Evolutionary conservation across 2,888 invertebrate species (phyloP).

Genomic region (Leptothorax acervorum): DNA sequence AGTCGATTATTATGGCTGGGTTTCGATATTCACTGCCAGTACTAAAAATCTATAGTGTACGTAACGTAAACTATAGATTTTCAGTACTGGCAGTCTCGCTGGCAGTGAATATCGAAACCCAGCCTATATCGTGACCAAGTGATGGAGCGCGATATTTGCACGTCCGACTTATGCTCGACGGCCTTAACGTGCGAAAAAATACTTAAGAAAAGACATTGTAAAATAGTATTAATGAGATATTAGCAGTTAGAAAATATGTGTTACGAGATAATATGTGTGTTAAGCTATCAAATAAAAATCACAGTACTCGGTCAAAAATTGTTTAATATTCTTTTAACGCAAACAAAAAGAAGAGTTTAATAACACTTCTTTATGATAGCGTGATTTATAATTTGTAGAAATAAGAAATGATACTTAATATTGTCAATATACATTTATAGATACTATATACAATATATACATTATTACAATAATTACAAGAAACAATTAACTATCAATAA

Average conservation of each 20-base stretch:
- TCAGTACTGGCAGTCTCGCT: too few relatives aligned
- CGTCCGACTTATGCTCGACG: not conserved
- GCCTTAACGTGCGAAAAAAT: constrained; percentile 6
- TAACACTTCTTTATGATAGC: not conserved
- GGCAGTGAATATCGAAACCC: too few relatives aligned
- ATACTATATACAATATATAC: not conserved
- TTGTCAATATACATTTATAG: not conserved
- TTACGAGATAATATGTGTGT: not conserved
- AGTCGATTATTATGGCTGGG: not conserved
- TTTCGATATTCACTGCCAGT: too few relatives aligned
- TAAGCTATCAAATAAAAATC: constrained; percentile 4
- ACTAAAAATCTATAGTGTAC: too few relatives aligned
- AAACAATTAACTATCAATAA: not conserved
- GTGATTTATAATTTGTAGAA: not conserved
- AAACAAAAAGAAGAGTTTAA: not conserved
- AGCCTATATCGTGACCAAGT: not conserved
- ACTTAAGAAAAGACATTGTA: not conserved
- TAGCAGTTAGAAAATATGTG: not conserved
- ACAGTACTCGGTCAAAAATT: not conserved
- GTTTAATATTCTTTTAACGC: not conserved
- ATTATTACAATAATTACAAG: not conserved
- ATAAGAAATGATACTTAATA: not conserved
- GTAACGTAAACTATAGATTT: too few relatives aligned
- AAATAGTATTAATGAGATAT: not conserved
- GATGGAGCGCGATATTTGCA: not conserved